A percentile compares a stretch with the other conserved stretches of the same genome.
Evolutionary conservation across 2,113 vertebrate genomes (phyloP).

Genomic region (Tachycineta bicolor): DNA sequence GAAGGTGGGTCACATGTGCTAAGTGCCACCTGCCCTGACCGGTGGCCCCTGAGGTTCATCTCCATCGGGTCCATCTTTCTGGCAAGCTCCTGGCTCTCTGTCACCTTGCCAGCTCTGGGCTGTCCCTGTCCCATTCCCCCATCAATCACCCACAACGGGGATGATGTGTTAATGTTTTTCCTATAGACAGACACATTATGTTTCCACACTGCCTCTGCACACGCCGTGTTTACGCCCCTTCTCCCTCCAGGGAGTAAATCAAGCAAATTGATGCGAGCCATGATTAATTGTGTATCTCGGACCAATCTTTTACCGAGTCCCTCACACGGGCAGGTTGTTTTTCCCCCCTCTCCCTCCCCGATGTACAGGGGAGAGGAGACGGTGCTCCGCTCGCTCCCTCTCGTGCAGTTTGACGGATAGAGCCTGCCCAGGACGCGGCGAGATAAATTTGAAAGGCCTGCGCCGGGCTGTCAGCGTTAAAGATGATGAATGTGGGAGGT

Average conservation of each 20-base stretch:
- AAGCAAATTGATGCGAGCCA: constrained; percentile 81
- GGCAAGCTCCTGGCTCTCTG: constrained; percentile 62
- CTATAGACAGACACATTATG: constrained; percentile 84
- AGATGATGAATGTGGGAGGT: constrained; percentile 99
- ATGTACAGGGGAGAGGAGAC: constrained; percentile 59
- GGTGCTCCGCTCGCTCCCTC: constrained; percentile 44
- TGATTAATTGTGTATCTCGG: constrained; percentile 83
- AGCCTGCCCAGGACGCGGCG: constrained; percentile 75
- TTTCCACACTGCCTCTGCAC: constrained; percentile 76
- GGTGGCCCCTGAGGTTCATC: constrained; percentile 33
- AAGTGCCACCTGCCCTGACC: not conserved
- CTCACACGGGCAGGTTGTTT: constrained; percentile 72
- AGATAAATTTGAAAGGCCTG: constrained; percentile 88
- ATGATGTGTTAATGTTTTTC: constrained; percentile 84
- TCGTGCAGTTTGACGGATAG: constrained; percentile 83
- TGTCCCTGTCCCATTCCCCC: constrained; percentile 65
- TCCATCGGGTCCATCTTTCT: constrained; percentile 25
- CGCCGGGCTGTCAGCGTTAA: constrained; percentile 94
- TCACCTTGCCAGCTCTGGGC: constrained; percentile 66
- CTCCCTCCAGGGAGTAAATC: constrained; percentile 79
- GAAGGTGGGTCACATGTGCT: not conserved
- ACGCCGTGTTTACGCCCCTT: constrained; percentile 78
- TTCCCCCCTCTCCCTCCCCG: constrained; percentile 47
- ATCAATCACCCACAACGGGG: constrained; percentile 76
- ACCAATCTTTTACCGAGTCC: constrained; percentile 74